These are phyloP conservation scores for Onychostruthus taczanowskii DNA, from an alignment of 2,113 vertebrate species.

Conservation along the genomic window DNA sequence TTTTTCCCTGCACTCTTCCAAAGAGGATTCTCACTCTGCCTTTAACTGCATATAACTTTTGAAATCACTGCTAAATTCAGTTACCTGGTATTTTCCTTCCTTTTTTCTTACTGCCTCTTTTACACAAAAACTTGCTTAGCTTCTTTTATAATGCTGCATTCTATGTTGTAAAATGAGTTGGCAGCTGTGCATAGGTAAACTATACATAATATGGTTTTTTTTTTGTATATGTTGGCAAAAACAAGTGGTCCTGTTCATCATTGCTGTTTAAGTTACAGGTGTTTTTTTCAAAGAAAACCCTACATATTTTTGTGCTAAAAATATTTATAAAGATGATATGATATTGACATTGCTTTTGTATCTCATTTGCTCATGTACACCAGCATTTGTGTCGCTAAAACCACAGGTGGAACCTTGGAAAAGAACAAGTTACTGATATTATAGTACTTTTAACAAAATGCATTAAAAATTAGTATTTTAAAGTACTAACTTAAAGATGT, in stretches of 20 bases:
- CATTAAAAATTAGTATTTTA: background rate
- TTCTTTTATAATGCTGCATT: background rate
- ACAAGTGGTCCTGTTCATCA: background rate
- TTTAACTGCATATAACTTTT: background rate
- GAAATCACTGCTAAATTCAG: background rate
- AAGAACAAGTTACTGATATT: background rate
- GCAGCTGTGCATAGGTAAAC: background rate
- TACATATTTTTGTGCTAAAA: background rate
- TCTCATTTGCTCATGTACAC: background rate
- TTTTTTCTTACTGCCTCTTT: background rate
- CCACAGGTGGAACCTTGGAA: background rate
- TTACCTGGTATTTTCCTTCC: background rate
- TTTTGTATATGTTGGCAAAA: background rate
- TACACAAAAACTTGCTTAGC: background rate
- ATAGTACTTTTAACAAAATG: background rate
- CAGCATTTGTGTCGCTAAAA: background rate
- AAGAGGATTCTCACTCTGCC: background rate
- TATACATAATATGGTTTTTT: background rate
- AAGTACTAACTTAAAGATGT: background rate
- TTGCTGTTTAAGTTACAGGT: background rate
- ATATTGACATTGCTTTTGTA: background rate
- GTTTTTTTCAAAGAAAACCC: background rate
- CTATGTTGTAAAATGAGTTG: background rate
- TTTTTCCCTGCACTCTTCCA: rapidly evolving
- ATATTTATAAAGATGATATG: background rate